Base-by-base conservation (phyloP, 2,888 invertebrate genomes). In the Acrobasis suavella region DNA sequence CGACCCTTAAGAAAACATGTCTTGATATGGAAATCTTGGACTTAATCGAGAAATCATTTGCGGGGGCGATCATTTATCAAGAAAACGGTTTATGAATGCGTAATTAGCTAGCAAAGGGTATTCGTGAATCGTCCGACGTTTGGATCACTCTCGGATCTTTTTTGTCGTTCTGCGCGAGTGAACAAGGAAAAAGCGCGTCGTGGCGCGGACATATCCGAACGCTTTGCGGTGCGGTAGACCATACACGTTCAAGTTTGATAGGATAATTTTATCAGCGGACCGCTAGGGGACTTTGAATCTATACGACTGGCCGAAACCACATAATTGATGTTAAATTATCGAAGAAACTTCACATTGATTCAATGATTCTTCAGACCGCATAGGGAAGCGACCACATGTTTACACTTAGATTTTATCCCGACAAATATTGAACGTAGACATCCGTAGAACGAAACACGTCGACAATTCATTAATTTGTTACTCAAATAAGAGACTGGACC, bases 1-100 rank as follows among this genome's bases (percentile, higher is more conserved):
- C 85, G 89, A 89, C 92, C 91, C 91, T 92, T 90, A 91, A 91
- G 92, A 91, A 92, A 92, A 92, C 91, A 91, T 91, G 92, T 90
- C 90, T 89, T 91, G 92, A 91, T 92, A 92, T 92, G 91, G 91
- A 91, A 92, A 92, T 91, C 90, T 88, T 77, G 85, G 88, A 84
- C 85, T 87, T 87, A 88, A 89, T 86, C 83, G 87, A 87, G 87
- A 78, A 91, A 91, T 91, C 89, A 90, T 90, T 91, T 88, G 84
- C 85, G 85, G 82, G 85, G 83, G 86, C 79, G 85, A 88, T 85
- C 83, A 84, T 85, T 85, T 85, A 87, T 89, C 88, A 85, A 82
- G 83, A 81, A 85, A 83, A 85, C 85, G 82, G 79, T 81, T 80
- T 79, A 81, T 84, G 86, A 86, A 87, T 87, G 80, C 82, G 81